phyloP scores from a whole-genome alignment of 2,888 invertebrate species.

The Aphrophora alni region DNA sequence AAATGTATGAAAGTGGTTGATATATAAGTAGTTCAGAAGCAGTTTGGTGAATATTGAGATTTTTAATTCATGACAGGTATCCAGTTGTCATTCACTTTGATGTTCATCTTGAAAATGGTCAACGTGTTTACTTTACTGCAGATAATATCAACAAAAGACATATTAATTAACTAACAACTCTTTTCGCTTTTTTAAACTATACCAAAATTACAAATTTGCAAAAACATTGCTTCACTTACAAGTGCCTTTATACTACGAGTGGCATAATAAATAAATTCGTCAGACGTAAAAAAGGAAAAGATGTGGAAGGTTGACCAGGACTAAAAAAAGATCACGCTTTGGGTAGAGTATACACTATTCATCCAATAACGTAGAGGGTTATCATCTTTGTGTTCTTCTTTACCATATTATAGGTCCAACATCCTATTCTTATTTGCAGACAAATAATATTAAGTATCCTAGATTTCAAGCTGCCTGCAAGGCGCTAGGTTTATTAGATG shows the following conservation, averaged over 20 bases:
- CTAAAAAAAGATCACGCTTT: constrained; percentile 48
- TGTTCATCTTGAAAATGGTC: constrained; percentile 35
- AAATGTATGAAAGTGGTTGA: not conserved
- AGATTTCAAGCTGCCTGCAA: too few relatives aligned
- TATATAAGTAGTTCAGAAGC: constrained; percentile 38
- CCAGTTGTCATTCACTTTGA: constrained; percentile 14
- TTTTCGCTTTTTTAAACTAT: constrained; percentile 19
- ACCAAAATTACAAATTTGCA: constrained; percentile 31
- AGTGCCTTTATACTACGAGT: constrained; percentile 46
- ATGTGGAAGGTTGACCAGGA: constrained; percentile 32
- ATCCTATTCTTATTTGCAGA: too few relatives aligned
- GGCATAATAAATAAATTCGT: constrained; percentile 29
- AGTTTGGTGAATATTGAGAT: constrained; percentile 46
- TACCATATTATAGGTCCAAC: constrained; percentile 48
- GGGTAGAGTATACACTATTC: constrained; percentile 50
- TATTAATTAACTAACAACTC: constrained; percentile 6
- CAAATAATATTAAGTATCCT: too few relatives aligned
- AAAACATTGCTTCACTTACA: constrained; percentile 44
- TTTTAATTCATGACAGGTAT: constrained; percentile 26
- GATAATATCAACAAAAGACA: constrained; percentile 6
- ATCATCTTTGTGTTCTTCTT: constrained; percentile 49
- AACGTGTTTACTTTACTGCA: constrained; percentile 6
- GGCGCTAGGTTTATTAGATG: too few relatives aligned
- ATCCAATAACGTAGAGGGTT: constrained; percentile 50
- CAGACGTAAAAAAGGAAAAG: not conserved